Conservation (phyloP, 2,113 vertebrate species). For the Grallaria varia region DNA sequence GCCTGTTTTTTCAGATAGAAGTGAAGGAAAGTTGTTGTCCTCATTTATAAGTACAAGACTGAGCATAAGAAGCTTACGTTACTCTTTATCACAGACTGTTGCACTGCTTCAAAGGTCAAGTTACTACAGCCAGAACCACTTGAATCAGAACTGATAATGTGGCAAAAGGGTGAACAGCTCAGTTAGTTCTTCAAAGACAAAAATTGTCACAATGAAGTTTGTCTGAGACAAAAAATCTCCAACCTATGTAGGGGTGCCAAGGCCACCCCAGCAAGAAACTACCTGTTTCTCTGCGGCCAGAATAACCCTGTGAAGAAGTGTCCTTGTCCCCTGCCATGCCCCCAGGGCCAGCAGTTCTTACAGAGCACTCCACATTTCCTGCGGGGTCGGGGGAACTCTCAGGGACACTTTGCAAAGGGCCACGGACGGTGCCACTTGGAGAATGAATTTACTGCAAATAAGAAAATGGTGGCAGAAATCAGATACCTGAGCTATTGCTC, state of each 20-base stretch:
- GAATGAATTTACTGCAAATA: background rate
- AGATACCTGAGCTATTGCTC: background rate
- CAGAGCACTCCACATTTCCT: background rate
- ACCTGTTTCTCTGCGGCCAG: background rate
- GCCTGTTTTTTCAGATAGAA: background rate
- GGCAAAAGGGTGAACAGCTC: background rate
- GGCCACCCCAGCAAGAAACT: background rate
- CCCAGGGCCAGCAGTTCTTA: background rate
- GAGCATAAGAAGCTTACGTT: background rate
- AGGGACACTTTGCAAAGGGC: background rate
- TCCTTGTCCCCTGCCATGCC: background rate
- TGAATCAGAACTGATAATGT: background rate
- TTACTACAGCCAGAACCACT: background rate
- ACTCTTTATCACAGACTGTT: background rate
- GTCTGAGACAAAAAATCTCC: fast-evolving
- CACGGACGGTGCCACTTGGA: background rate
- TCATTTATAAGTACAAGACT: background rate
- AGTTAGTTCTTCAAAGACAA: background rate
- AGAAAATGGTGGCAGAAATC: background rate
- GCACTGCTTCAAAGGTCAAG: background rate
- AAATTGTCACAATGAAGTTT: background rate
- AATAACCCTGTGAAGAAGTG: background rate
- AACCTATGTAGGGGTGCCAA: background rate
- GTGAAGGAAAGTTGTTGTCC: background rate
- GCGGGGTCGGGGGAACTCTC: background rate